Evolutionary conservation across 2,797 vertebrate genomes (phyloP), one percentile per base, ranked within the genome.

Genomic region (Simalia tracyae): DNA sequence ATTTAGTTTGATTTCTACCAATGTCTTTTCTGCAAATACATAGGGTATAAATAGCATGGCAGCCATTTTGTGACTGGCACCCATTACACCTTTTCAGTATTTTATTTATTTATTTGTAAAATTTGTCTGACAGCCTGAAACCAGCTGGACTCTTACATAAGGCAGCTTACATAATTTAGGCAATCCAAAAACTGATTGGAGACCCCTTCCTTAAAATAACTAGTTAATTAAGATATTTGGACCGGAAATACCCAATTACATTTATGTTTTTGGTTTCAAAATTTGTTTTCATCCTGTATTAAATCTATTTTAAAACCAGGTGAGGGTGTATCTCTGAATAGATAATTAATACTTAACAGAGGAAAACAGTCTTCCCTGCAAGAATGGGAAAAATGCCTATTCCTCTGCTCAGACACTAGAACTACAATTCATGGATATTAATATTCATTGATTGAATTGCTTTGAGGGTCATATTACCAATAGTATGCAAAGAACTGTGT

Each of bases 401-500:
- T 72, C 66, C 66, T 72, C 66, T 72, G 66, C 15, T 72, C 66
- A 31, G n/a, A 72, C 12, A 68, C 36, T 86, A 86, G 56, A 85
- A 68, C 68, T 81, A 36, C 72, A 81, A 81, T 81, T 46, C 36
- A 81, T 46, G 36, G 17, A 81, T 81, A 81, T 81, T 86, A 88
- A 12, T 61, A 63, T 19, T 88, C 42, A 81, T 9, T n/a, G 28
- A 54, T 4, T 60, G 31, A 84, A 81, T n/a, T 84, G 57, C 19
- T 59, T 86, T 72, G 64, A 12, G 15, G 31, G 59, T 14, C 24
- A 56, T 59, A 26, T 24, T 88, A 28, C 17, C 24, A 59, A 26
- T 2, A n/a, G 24, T 10, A 0, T 0, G 0, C 0, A 0, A 60
- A 3, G 0, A 54, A 61, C 54, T 0, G 0, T 81, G 1, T 72